Conservation (phyloP, 2,888 invertebrate genomes). For the Polyommatus icarus region DNA sequence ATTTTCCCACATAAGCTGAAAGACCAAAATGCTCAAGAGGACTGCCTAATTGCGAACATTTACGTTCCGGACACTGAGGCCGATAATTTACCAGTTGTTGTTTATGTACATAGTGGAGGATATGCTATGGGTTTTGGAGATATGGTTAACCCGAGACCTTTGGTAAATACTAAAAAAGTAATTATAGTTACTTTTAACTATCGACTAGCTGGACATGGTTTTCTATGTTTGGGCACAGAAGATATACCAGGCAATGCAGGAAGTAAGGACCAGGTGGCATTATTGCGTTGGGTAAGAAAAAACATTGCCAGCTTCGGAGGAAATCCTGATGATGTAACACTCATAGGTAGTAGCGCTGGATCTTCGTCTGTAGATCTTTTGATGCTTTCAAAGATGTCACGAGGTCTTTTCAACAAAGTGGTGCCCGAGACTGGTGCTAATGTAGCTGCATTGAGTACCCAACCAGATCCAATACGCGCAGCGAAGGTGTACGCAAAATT, state of each 20-base stretch:
- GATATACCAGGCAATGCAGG: conserved; percentile 51
- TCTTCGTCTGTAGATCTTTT: conserved; percentile 54
- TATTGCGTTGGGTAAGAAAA: conserved; percentile 49
- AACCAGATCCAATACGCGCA: conserved; percentile 52
- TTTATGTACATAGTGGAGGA: conserved; percentile 67
- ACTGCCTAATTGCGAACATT: conserved; percentile 49
- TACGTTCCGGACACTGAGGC: conserved; percentile 46
- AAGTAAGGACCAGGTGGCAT: conserved; percentile 52
- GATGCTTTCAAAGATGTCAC: conserved; percentile 52
- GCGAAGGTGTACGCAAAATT: conserved; percentile 53
- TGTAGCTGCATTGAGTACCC: conserved; percentile 48
- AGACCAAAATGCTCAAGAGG: conserved; percentile 41
- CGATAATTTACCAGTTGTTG: conserved; percentile 56
- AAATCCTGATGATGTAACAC: conserved; percentile 51
- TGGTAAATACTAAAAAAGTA: conserved; percentile 48
- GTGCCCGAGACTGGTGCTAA: conserved; percentile 56
- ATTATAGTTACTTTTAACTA: conserved; percentile 58
- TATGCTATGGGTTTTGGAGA: conserved; percentile 58
- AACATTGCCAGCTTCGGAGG: conserved; percentile 52
- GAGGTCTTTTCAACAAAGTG: conserved; percentile 56
- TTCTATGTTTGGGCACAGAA: conserved; percentile 48
- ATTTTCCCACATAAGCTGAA: conserved; percentile 30
- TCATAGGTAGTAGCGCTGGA: conserved; percentile 59
- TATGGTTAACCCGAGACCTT: conserved; percentile 45
- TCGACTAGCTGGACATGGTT: conserved; percentile 51